phyloP scores from a whole-genome alignment of 2,888 invertebrate species.

The Eutolmus rufibarbis region DNA sequence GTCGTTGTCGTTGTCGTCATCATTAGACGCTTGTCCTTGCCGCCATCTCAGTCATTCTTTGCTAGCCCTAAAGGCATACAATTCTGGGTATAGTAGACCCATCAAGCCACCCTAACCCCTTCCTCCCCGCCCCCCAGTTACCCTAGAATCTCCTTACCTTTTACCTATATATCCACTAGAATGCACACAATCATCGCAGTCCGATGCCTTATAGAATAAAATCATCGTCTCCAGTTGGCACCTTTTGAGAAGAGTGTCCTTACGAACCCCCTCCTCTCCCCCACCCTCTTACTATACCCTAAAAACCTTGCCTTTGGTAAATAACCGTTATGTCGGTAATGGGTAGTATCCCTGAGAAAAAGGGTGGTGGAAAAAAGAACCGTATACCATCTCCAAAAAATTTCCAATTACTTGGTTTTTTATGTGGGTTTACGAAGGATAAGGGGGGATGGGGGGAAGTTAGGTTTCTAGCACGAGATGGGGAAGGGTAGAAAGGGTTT shows the following conservation, averaged over 20 bases:
- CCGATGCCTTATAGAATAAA: slow-evolving; percentile 24
- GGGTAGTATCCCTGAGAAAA: background rate
- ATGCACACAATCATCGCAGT: slow-evolving; percentile 27
- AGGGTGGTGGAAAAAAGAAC: background rate
- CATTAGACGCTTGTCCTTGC: slow-evolving; percentile 29
- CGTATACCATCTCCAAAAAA: background rate
- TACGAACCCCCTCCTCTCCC: too few relatives aligned
- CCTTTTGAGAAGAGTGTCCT: background rate
- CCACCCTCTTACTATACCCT: too few relatives aligned
- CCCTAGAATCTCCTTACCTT: background rate
- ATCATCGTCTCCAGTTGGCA: slow-evolving; percentile 27
- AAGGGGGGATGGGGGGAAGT: background rate
- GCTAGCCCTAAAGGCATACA: background rate
- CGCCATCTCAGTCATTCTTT: slow-evolving; percentile 25
- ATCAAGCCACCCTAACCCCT: background rate
- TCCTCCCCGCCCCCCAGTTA: background rate
- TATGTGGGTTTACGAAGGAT: background rate
- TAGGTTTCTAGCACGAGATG: background rate
- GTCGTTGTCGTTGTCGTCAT: background rate
- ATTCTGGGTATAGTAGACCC: background rate
- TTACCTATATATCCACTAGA: background rate
- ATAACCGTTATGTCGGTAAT: background rate
- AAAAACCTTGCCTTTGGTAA: background rate
- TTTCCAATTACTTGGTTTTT: background rate
- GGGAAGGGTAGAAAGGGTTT: too few relatives aligned